phyloP scores from a whole-genome alignment of 1,140 invertebrate species.

The Drosophila rhopaloa region DNA sequence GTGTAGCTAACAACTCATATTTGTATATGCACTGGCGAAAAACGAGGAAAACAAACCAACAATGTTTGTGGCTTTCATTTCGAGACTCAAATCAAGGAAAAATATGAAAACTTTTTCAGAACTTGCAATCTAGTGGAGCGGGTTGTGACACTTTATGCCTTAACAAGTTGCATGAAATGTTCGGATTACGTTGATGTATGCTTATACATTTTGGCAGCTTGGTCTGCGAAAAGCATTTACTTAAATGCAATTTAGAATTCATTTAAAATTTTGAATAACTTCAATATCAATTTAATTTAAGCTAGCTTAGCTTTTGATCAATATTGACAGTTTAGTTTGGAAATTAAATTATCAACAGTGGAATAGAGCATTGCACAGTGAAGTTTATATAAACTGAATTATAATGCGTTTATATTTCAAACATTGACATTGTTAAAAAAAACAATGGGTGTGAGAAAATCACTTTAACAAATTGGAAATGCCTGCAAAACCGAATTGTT shows the following conservation, averaged over 20 bases:
- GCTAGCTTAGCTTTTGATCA: background rate
- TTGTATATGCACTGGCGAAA: constrained; percentile 9
- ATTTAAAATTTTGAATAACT: background rate
- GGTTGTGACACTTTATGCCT: background rate
- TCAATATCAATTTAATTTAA: background rate
- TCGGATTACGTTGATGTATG: constrained; percentile 12
- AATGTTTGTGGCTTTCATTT: background rate
- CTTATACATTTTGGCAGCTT: background rate
- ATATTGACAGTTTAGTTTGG: constrained; percentile 2
- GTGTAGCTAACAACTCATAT: constrained; percentile 49
- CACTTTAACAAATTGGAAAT: background rate
- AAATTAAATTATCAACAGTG: background rate
- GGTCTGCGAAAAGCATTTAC: background rate
- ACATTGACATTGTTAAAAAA: background rate
- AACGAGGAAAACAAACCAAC: background rate
- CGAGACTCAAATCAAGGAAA: background rate
- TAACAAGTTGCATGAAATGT: background rate
- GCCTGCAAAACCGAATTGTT: background rate
- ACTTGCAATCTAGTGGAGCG: background rate
- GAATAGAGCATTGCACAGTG: background rate
- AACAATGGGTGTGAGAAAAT: background rate
- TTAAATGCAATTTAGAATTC: background rate
- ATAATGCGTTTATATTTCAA: background rate
- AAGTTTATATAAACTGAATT: background rate
- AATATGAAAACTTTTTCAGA: constrained; percentile 1